Percentiles rank a stretch among this genome's conserved stretches.
Evolutionary conservation across 2,797 vertebrate species (phyloP).

Genomic region (Falco cherrug): DNA sequence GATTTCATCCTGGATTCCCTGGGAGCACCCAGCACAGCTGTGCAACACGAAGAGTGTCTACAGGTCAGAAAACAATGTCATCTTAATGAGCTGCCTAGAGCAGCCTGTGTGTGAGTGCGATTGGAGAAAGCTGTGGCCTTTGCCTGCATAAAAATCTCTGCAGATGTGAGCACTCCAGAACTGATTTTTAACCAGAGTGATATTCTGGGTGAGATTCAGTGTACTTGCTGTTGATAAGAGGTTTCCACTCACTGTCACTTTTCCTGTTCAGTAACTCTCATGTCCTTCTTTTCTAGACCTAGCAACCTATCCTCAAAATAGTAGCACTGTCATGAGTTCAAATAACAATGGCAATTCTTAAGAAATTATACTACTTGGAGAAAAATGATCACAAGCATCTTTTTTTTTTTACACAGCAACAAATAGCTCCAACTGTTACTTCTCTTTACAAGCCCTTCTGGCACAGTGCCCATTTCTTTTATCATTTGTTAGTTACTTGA

Average conservation of each 20-base stretch:
- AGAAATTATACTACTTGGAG: not conserved
- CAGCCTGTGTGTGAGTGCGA: rapidly evolving
- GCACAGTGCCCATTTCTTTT: not conserved
- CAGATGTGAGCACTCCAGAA: not conserved
- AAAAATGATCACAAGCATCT: not conserved
- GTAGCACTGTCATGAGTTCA: rapidly evolving
- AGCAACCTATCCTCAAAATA: not conserved
- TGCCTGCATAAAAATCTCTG: not conserved
- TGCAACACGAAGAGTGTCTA: not conserved
- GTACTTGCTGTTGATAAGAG: not conserved
- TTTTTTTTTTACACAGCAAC: not conserved
- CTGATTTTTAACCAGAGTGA: not conserved
- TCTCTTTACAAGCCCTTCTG: not conserved
- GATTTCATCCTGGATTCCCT: not conserved
- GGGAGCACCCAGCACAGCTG: not conserved
- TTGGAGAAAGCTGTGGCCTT: not conserved
- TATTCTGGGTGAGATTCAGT: not conserved
- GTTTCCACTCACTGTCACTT: not conserved
- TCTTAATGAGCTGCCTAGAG: not conserved
- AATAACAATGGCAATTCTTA: not conserved
- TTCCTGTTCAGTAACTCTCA: not conserved
- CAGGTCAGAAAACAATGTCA: not conserved
- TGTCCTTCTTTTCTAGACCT: not conserved
- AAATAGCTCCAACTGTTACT: not conserved
- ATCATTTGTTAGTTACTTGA: not conserved